Percentiles rank a stretch among this genome's conserved stretches.
phyloP scores from a whole-genome alignment of 2,113 vertebrate genomes.

The Dromiciops gliroides region DNA sequence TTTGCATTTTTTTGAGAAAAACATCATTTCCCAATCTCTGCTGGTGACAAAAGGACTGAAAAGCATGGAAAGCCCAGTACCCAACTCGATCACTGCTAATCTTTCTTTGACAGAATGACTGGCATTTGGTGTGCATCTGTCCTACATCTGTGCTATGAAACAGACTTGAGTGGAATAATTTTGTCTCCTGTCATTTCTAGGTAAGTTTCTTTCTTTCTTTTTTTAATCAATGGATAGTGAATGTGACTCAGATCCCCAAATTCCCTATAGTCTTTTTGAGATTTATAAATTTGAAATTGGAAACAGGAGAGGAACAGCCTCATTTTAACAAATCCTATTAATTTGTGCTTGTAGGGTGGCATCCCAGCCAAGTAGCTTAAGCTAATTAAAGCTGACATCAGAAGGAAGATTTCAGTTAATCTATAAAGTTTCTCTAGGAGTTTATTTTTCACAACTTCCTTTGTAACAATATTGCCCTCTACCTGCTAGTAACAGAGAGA shows the following conservation, averaged over 20 bases:
- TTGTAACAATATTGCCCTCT: slow-evolving; percentile 69
- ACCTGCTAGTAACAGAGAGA: slow-evolving; percentile 8
- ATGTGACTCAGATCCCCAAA: background rate
- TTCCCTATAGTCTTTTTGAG: background rate
- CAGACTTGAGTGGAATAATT: background rate
- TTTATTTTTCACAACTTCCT: background rate
- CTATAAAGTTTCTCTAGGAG: background rate
- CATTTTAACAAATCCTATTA: slow-evolving; percentile 26
- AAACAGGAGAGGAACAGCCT: background rate
- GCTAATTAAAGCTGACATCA: slow-evolving; percentile 24
- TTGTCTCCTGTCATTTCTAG: slow-evolving; percentile 8
- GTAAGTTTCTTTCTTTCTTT: background rate
- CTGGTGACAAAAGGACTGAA: background rate
- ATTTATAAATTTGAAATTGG: slow-evolving; percentile 12
- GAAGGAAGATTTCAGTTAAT: slow-evolving; percentile 37
- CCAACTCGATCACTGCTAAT: background rate
- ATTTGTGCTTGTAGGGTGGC: background rate
- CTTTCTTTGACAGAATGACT: background rate
- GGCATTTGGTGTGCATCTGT: background rate
- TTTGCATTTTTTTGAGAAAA: background rate
- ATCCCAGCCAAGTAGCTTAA: slow-evolving; percentile 46
- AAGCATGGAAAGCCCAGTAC: background rate
- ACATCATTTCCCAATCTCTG: background rate
- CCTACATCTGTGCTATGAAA: background rate
- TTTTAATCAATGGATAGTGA: slow-evolving; percentile 9